Base-by-base conservation (phyloP, 2,113 vertebrate genomes). In the Taxidea taxus region DNA sequence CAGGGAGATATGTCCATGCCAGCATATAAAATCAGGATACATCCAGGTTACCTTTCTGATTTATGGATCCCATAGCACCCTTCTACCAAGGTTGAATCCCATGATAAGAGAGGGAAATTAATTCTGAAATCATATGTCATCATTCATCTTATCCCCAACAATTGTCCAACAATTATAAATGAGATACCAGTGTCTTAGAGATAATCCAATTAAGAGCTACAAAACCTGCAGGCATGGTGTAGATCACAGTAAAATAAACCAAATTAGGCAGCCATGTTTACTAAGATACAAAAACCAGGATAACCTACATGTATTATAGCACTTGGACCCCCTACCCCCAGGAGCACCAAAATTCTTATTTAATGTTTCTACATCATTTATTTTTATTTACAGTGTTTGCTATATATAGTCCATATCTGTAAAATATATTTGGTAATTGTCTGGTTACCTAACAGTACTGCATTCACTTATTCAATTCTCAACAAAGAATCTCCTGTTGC, bases 11-110 rank as follows among this genome's bases (percentile, higher is more conserved):
- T 94, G 94, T 96, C 97, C 94, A 93, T 97, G 93, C 89, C 93
- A 95, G 98, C 95, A 98, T 97, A 98, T 96, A 95, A 97, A 98
- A 98, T 87, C 97, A 98, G 96, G 92, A 97, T 94, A 94, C 83
- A 95, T 78, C 70, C 98, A 97, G 88, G 97, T 97, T 98, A 87
- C 95, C 58, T 95, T 97, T 94, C 97, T 98, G 98, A 98, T 98
- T 99, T 98, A 98, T 98, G 95, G 11, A 47, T 97, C 98, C 94
- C 92, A 80, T 12, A 97, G 91, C 96, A 95, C 97, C 94, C 75
- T 96, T 93, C 96, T 98, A 98, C 96, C 97, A 97, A 98, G 91
- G 72, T 96, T 97, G 92, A 93, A 68, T 97, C 97, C 97, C 98
- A 42, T 88, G 97, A 81, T 96, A 96, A 97, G 74, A 77, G 81